Evolutionary conservation across 2,888 invertebrate species (phyloP).

Genomic region (Mythimna vitellina): DNA sequence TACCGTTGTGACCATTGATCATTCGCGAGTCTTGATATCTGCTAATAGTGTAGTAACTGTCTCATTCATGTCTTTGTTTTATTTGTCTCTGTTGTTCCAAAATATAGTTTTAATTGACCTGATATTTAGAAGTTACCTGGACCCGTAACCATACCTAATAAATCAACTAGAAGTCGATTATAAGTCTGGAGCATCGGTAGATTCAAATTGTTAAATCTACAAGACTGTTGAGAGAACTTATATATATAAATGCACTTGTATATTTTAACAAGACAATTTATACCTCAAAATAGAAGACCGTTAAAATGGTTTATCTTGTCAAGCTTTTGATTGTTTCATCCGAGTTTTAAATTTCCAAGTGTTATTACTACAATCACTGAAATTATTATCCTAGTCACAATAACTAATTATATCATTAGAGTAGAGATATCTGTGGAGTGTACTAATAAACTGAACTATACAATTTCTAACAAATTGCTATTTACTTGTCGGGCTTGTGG

Average conservation of each 20-base stretch:
- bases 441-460: slow-evolving; percentile 28
- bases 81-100: neutral
- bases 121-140: no score
- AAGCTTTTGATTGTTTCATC: no score
- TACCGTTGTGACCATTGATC: neutral
- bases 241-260: no score
- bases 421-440: neutral
- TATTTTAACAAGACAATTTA: no score
- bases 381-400: slow-evolving; percentile 14
- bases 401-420: slow-evolving; percentile 31
- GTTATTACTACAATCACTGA: slow-evolving; percentile 6
- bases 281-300: no score
- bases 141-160: no score
- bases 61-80: neutral
- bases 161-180: no score
- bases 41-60: neutral
- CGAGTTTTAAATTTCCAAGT: neutral
- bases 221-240: no score
- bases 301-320: no score
- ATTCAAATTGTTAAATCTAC: no score
- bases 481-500: slow-evolving; percentile 26
- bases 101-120: no score
- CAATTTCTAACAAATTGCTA: slow-evolving; percentile 55
- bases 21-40: neutral
- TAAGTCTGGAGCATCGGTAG: no score